Evolutionary conservation across 2,888 invertebrate species (phyloP).

Genomic region (Dasysyrphus albostriatus): DNA sequence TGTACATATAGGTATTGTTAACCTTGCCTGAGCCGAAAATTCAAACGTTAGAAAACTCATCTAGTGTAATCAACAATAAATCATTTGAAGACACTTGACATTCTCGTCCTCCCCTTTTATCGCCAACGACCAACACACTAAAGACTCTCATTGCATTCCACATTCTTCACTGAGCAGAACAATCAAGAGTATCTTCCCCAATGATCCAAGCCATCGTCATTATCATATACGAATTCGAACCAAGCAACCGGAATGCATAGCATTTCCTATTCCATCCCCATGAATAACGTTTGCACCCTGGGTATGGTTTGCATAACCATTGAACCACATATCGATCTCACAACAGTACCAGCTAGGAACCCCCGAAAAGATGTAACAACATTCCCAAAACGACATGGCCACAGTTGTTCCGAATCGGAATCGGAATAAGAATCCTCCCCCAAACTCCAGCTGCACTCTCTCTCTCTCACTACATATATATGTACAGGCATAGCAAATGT

Average conservation of each 20-base stretch:
- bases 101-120: slow-evolving; percentile 11
- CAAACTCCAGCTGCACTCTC: not conserved
- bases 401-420: slow-evolving; percentile 58
- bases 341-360: not conserved
- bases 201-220: slow-evolving; percentile 58
- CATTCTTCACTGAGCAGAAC: slow-evolving; percentile 24
- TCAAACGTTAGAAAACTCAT: slow-evolving; percentile 39
- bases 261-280: slow-evolving; percentile 35
- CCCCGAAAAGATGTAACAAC: slow-evolving; percentile 59
- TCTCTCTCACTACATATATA: not conserved
- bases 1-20: not conserved
- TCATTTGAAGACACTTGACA: slow-evolving; percentile 66
- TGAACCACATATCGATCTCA: slow-evolving; percentile 68
- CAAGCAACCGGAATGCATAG: slow-evolving; percentile 65
- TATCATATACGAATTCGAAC: slow-evolving; percentile 51
- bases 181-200: slow-evolving; percentile 2
- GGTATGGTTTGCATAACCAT: slow-evolving; percentile 14
- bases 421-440: slow-evolving; percentile 16
- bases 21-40: slow-evolving; percentile 4
- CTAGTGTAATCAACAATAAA: slow-evolving; percentile 68
- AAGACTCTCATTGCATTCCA: slow-evolving; percentile 53
- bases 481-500: slow-evolving; percentile 13
- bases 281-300: not conserved
- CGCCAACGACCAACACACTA: slow-evolving; percentile 38
- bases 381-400: slow-evolving; percentile 72